Percentiles rank a stretch among this genome's conserved stretches.
Evolutionary conservation across 2,797 vertebrate species (phyloP).

Genomic region (Dermochelys coriacea): DNA sequence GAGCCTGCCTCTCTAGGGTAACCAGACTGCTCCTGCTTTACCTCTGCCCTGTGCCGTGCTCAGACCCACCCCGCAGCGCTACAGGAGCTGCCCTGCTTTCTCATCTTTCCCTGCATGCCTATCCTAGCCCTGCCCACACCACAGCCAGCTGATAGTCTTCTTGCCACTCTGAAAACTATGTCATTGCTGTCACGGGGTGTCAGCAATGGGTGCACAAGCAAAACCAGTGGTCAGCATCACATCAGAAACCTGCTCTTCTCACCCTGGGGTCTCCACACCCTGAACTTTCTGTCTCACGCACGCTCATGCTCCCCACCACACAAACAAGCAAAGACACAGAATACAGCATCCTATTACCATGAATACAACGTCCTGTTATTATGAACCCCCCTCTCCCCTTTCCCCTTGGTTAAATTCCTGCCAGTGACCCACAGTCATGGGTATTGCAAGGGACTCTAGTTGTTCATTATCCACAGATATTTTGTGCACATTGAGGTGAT

Average conservation of each 20-base stretch:
- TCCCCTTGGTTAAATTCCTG: not conserved
- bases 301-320: not conserved
- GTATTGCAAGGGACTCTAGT: not conserved
- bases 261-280: not conserved
- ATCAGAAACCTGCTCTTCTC: not conserved
- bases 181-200: not conserved
- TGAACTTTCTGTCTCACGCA: not conserved
- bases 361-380: not conserved
- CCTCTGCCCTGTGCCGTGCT: not conserved
- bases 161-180: not conserved
- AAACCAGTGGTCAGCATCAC: not conserved
- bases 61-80: not conserved
- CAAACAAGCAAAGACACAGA: rapidly evolving
- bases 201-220: not conserved
- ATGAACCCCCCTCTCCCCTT: rapidly evolving
- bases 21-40: not conserved
- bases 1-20: not conserved
- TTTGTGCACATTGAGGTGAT: rapidly evolving
- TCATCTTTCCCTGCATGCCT: not conserved
- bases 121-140: too few relatives aligned
- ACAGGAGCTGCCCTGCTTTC: not conserved
- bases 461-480: not conserved
- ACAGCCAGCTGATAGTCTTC: not conserved
- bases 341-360: rapidly evolving
- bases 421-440: not conserved